Evolutionary conservation across 2,113 vertebrate genomes (phyloP).

Genomic region (Cariama cristata): DNA sequence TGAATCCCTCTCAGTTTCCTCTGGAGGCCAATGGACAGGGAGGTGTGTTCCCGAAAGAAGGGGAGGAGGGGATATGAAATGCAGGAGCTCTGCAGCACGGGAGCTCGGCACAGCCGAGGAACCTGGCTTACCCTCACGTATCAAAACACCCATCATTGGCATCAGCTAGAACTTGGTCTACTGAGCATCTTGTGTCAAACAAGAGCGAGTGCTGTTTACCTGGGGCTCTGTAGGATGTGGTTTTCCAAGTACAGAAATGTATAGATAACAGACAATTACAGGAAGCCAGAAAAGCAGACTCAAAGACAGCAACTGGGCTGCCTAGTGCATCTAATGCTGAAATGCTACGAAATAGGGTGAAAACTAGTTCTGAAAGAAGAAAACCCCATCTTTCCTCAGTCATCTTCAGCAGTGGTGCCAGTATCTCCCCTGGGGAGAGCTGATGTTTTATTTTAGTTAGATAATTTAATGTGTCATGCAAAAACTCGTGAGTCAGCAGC

Average conservation of each 20-base stretch:
- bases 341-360: background rate
- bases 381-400: background rate
- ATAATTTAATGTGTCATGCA: background rate
- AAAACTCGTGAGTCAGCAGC: background rate
- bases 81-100: fast-evolving
- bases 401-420: background rate
- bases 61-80: background rate
- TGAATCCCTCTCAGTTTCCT: background rate
- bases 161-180: background rate
- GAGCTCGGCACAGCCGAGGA: background rate
- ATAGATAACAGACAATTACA: background rate
- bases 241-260: background rate
- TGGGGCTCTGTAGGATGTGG: background rate
- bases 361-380: background rate
- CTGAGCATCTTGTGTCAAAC: background rate
- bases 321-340: background rate
- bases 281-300: background rate
- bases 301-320: background rate
- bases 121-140: background rate
- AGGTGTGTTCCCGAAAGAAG: background rate
- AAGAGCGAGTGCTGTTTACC: background rate
- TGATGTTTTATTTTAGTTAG: background rate
- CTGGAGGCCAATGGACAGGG: background rate
- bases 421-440: background rate
- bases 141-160: background rate